Conservation (phyloP, 2,797 vertebrate species). For the Malurus splendens region DNA sequence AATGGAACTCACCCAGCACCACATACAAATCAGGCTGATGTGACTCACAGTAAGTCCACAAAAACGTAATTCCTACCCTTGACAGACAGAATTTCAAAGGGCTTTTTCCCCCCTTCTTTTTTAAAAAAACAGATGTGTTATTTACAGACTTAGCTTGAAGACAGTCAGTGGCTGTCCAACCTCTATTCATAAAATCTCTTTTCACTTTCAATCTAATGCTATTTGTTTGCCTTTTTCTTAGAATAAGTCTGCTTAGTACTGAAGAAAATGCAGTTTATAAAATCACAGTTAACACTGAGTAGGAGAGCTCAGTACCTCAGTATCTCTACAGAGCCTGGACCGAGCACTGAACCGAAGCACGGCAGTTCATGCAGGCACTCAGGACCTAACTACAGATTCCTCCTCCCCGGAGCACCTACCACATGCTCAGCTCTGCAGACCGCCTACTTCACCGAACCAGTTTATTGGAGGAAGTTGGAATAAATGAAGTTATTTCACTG, state of each 20-base stretch:
- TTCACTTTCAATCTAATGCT: background rate
- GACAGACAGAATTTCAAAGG: background rate
- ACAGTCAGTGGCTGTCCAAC: background rate
- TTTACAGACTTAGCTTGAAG: background rate
- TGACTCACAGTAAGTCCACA: background rate
- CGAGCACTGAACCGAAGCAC: fast-evolving
- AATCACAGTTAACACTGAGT: background rate
- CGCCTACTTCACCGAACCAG: fast-evolving
- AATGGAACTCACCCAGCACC: background rate
- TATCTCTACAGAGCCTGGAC: background rate
- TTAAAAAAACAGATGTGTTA: background rate
- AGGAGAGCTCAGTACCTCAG: background rate
- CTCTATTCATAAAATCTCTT: background rate
- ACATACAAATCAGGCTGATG: too few relatives aligned
- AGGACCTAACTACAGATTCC: fast-evolving
- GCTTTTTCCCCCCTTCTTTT: background rate
- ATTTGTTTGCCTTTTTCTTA: background rate
- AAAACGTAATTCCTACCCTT: background rate
- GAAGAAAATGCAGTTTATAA: background rate
- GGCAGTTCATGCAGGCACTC: fast-evolving
- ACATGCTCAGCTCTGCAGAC: fast-evolving
- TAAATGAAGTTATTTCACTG: background rate
- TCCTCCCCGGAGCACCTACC: fast-evolving
- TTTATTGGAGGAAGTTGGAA: background rate
- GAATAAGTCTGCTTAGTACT: background rate